A percentile compares a stretch with the other conserved stretches of the same genome.
Evolutionary conservation across 2,888 invertebrate species (phyloP).

Genomic region (Lasioglossum lativentre): DNA sequence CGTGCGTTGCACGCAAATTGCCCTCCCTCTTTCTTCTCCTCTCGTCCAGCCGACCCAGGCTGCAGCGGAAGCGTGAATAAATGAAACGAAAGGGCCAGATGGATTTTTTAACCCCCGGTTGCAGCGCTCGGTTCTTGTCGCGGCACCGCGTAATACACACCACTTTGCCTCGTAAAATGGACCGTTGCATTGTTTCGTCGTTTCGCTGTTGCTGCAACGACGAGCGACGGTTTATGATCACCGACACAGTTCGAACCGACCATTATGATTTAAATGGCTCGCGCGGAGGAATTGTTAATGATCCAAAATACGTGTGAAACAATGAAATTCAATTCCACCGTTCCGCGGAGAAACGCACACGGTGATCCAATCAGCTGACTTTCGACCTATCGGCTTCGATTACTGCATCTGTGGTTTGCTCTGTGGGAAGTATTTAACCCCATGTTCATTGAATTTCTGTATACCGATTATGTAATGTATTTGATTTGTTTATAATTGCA

Average conservation of each 20-base stretch:
- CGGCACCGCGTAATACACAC: neutral
- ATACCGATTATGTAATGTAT: neutral
- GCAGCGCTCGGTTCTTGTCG: neutral
- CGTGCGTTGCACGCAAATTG: slow-evolving; percentile 42
- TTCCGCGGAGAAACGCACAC: neutral
- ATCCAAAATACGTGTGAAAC: neutral
- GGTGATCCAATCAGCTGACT: neutral
- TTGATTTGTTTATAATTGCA: neutral
- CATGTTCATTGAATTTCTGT: neutral
- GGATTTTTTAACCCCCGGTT: neutral
- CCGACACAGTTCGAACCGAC: neutral
- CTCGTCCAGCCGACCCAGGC: slow-evolving; percentile 37
- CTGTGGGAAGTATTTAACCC: neutral
- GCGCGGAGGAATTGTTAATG: neutral
- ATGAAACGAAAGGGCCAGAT: slow-evolving; percentile 6
- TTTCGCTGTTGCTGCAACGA: neutral
- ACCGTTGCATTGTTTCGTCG: neutral
- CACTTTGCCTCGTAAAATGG: neutral
- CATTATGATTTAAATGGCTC: neutral
- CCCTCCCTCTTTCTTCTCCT: slow-evolving; percentile 31
- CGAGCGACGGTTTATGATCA: neutral
- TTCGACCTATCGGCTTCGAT: neutral
- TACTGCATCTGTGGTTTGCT: neutral
- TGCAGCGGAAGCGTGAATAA: slow-evolving; percentile 46
- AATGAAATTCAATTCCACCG: neutral